A percentile compares a stretch with the other conserved stretches of the same genome.
Evolutionary conservation across 37 sponge, comb jelly and placozoan genomes (phyloP).

Genomic region (Aphrocallistes beatrix): DNA sequence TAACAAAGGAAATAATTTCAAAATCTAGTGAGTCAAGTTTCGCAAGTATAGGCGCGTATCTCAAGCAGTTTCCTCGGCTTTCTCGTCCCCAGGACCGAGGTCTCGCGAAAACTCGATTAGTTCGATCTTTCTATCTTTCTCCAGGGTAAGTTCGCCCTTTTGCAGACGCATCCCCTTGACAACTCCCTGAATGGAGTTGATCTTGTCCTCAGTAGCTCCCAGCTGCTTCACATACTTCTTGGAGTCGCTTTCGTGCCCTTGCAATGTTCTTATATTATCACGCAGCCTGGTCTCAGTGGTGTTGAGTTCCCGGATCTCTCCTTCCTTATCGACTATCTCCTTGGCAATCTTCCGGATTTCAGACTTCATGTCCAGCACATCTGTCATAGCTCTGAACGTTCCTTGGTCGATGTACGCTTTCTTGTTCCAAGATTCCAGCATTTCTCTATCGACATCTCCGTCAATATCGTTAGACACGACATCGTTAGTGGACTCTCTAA

Average conservation of each 20-base stretch:
- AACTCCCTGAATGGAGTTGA: slow-evolving; percentile 31
- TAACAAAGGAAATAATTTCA: no score
- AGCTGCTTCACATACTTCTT: slow-evolving; percentile 60
- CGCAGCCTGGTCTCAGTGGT: slow-evolving; percentile 44
- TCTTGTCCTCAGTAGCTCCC: slow-evolving; percentile 55
- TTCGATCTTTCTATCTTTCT: slow-evolving; percentile 1
- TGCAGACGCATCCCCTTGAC: slow-evolving; percentile 42
- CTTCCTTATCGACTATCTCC: slow-evolving; percentile 51
- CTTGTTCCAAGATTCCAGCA: not conserved
- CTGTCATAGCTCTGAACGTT: slow-evolving; percentile 11
- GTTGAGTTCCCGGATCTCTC: slow-evolving; percentile 56
- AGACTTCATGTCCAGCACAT: slow-evolving; percentile 10
- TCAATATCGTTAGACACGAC: slow-evolving; percentile 21
- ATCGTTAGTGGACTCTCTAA: slow-evolving; percentile 40
- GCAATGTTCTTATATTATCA: slow-evolving; percentile 51
- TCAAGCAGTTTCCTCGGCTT: no score
- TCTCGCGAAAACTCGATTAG: slow-evolving; percentile 28
- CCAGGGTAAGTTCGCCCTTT: slow-evolving; percentile 29
- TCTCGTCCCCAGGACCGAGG: not conserved
- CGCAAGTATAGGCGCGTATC: no score
- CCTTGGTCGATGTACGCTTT: not conserved
- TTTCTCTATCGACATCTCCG: slow-evolving; percentile 15
- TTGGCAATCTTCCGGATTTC: slow-evolving; percentile 7
- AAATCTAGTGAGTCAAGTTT: no score
- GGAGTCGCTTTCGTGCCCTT: slow-evolving; percentile 48